Evolutionary conservation across 64 coral and sea anemone genomes (phyloP), one percentile per base, ranked within the genome.

Genomic region (Montipora cactus): DNA sequence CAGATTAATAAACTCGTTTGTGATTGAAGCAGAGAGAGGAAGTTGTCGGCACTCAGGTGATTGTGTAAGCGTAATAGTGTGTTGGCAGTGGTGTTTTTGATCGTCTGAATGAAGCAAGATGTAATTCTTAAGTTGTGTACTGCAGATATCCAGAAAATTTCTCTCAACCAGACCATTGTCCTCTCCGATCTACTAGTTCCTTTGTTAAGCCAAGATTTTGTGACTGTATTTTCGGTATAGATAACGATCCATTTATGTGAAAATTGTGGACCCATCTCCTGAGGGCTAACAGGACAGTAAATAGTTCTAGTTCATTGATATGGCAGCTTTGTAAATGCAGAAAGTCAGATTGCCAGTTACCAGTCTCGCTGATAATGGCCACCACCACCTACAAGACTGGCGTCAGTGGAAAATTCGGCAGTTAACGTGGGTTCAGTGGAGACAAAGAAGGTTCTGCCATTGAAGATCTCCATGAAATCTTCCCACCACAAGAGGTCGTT

Each of bases 301-400:
- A 81, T 2, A 77, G 67, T 94, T 94, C 92, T 62, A 58, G 47
- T 5, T 88, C 59, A 20, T 94, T 94, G 13, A 94, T 94, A 37
- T 88, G 92, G 3, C 47, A 23, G 25, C 4, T 51, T 7, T 47
- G 22, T 1, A 18, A 48, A 2, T 58, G 47, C 3, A 64, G 48
- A 16, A 7, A 67, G 21, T 88, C 62, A 14, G 18, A 20, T 20
- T 4, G 3, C 78, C 76, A 47, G 76, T 73, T 79, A 9, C 92
- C 84, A 79, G 48, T 87, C 47, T 55, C 76, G 12, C 44, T 25
- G 37, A 69, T 79, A 74, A 59, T 80, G 2, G 45, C 77, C 49
- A 47, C 47, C 12, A 16, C 85, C 12, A 50, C 85, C 76, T 0
- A 74, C 23, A n/a, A 11, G 61, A 49, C 86, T 75, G 3, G 92